Evolutionary conservation across 2,797 vertebrate genomes (phyloP).

Genomic region (Yasuhikotakia modesta): DNA sequence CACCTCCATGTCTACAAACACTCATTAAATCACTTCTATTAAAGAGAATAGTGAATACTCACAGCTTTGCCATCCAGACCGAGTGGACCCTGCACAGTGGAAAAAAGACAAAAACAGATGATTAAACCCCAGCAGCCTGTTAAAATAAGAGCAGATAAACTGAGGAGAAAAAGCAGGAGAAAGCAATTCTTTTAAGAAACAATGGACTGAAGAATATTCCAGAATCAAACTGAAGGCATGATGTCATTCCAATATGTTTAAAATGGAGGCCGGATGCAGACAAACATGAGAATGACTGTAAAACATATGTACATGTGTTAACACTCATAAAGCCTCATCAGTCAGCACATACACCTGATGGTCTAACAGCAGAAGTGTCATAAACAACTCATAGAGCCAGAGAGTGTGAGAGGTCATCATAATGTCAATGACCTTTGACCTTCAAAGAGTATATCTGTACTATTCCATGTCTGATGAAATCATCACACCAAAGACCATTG

Average conservation of each 20-base stretch:
- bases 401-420: conserved; percentile 31
- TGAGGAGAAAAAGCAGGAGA: conserved; percentile 37
- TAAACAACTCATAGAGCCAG: conserved; percentile 18
- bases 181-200: conserved; percentile 27
- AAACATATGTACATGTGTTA: no score
- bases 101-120: conserved; percentile 44
- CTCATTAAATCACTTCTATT: neutral
- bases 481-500: neutral
- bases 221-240: conserved; percentile 4
- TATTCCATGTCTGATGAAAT: conserved; percentile 9
- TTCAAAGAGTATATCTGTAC: conserved; percentile 16
- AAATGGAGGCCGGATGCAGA: neutral
- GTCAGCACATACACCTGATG: neutral
- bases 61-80: conserved; percentile 59
- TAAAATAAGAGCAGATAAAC: conserved; percentile 37
- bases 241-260: conserved; percentile 21
- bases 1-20: conserved; percentile 20
- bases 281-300: no score
- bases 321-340: neutral
- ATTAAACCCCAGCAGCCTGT: conserved; percentile 28
- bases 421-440: conserved; percentile 42
- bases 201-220: conserved; percentile 18
- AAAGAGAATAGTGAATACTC: conserved; percentile 45
- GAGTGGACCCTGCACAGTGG: conserved; percentile 52
- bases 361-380: conserved; percentile 19